Percentiles rank a stretch among this genome's conserved stretches.
phyloP scores from a whole-genome alignment of 2,888 invertebrate species.

The Pemphredon lugubris region DNA sequence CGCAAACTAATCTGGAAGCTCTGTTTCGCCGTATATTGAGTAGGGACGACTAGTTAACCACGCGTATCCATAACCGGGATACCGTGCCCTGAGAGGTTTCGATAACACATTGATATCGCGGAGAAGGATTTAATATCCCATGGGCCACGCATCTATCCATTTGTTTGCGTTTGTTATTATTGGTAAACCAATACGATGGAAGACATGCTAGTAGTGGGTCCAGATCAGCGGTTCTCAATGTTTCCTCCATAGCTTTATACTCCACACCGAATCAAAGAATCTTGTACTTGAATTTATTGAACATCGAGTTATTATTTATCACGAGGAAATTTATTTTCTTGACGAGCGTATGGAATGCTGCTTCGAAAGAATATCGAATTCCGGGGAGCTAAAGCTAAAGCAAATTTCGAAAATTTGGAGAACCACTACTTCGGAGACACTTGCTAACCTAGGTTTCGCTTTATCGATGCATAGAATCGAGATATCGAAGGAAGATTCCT shows the following conservation, averaged over 20 bases:
- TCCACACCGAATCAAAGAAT: no score
- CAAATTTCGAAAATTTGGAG: slow-evolving; percentile 29
- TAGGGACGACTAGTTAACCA: slow-evolving; percentile 31
- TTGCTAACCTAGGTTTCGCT: not conserved
- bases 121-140: slow-evolving; percentile 69
- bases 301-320: no score
- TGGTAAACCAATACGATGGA: slow-evolving; percentile 36
- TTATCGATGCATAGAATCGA: not conserved
- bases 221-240: no score
- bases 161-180: no score
- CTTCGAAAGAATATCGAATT: no score
- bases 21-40: slow-evolving; percentile 51
- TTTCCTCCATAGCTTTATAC: no score
- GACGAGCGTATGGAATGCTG: no score
- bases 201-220: no score
- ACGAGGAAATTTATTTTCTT: no score
- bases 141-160: slow-evolving; percentile 52
- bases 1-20: slow-evolving; percentile 68
- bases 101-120: slow-evolving; percentile 70
- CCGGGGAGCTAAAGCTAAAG: no score
- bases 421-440: not conserved
- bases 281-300: no score
- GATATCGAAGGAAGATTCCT: not conserved
- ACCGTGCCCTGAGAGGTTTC: slow-evolving; percentile 66
- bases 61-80: slow-evolving; percentile 24